phyloP scores from a whole-genome alignment of 2,797 vertebrate genomes.

The Eremophila alpestris region DNA sequence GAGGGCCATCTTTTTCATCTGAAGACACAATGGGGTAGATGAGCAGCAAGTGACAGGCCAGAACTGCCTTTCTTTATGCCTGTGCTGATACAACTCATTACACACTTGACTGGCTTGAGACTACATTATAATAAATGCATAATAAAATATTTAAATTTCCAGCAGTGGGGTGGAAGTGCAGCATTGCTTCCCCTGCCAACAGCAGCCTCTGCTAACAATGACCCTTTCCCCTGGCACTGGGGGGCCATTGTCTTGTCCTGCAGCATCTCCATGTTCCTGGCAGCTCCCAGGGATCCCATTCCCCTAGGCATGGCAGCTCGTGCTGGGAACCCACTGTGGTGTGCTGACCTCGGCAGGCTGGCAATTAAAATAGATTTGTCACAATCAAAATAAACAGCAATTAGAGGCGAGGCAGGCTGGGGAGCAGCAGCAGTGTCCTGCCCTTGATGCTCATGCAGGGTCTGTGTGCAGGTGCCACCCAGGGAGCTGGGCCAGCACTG shows the following conservation, averaged over 20 bases:
- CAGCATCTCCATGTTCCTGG: not conserved
- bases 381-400: not conserved
- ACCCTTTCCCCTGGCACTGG: not conserved
- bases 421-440: not conserved
- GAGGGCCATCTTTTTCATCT: not conserved
- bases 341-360: not conserved
- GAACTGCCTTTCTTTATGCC: not conserved
- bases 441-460: rapidly evolving
- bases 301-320: rapidly evolving
- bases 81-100: not conserved
- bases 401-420: not conserved
- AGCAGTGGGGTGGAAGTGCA: not conserved
- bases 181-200: rapidly evolving
- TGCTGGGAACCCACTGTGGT: rapidly evolving
- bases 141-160: not conserved
- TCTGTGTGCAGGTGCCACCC: rapidly evolving
- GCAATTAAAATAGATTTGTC: not conserved
- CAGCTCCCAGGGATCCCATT: not conserved
- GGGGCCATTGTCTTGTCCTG: not conserved
- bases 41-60: not conserved
- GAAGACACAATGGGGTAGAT: not conserved
- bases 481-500: not conserved
- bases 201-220: not conserved
- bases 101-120: not conserved
- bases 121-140: not conserved